A percentile compares a stretch with the other conserved stretches of the same genome.
These are phyloP conservation scores for Engraulis encrasicolus DNA, from an alignment of 2,113 vertebrate species.

Conservation along the genomic window DNA sequence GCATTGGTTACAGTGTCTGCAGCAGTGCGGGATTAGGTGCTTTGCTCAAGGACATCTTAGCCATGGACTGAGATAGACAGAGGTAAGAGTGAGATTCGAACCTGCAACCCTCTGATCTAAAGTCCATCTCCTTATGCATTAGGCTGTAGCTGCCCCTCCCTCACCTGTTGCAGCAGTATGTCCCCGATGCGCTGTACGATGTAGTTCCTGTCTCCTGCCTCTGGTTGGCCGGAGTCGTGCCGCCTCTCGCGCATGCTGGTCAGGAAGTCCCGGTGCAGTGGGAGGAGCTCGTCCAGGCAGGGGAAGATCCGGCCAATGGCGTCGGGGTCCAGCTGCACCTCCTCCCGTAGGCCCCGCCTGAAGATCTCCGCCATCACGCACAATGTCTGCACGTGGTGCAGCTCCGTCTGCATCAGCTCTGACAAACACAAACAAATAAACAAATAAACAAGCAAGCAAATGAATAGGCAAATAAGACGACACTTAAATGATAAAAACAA, in stretches of 20 bases:
- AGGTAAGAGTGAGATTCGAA: no score
- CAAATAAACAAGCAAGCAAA: neutral
- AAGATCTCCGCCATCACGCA: slow-evolving; percentile 96
- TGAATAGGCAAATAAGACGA: neutral
- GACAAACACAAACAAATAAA: slow-evolving; percentile 32
- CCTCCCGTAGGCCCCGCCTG: slow-evolving; percentile 90
- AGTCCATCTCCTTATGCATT: no score
- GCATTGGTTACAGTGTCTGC: no score
- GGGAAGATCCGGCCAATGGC: slow-evolving; percentile 91
- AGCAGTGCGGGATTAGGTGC: no score
- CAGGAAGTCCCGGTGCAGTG: slow-evolving; percentile 86
- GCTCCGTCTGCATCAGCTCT: slow-evolving; percentile 98
- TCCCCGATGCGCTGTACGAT: slow-evolving; percentile 88
- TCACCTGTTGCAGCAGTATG: slow-evolving; percentile 89
- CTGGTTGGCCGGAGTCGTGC: slow-evolving; percentile 73
- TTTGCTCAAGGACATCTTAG: no score
- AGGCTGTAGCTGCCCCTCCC: neutral
- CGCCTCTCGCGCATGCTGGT: slow-evolving; percentile 84
- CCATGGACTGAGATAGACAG: no score
- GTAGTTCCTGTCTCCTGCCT: slow-evolving; percentile 85
- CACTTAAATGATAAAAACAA: neutral
- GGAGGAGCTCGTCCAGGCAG: slow-evolving; percentile 88
- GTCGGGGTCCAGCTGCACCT: slow-evolving; percentile 86
- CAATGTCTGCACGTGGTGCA: slow-evolving; percentile 93
- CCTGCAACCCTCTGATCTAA: no score